Percentiles rank a stretch among this genome's conserved stretches.
phyloP scores from a whole-genome alignment of 2,888 invertebrate species.

The Erebia epiphron region DNA sequence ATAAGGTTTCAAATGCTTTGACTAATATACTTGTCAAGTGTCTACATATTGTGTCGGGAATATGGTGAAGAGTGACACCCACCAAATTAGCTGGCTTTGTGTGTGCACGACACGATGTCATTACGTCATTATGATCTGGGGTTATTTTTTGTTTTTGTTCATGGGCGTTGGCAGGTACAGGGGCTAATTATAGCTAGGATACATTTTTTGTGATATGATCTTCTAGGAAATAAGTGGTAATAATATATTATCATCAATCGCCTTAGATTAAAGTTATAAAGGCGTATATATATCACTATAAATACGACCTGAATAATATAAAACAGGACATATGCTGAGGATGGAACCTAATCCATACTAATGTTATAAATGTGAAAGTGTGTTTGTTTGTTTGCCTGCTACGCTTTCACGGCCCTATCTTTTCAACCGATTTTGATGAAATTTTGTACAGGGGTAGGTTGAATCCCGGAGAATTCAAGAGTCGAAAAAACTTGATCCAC shows the following conservation, averaged over 20 bases:
- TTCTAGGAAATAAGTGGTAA: conserved; percentile 23
- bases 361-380: too few species aligned
- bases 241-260: conserved; percentile 1
- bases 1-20: conserved; percentile 20
- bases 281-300: neutral
- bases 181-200: conserved; percentile 27
- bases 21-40: neutral
- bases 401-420: too few species aligned
- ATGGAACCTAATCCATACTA: too few species aligned
- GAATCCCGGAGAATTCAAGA: too few species aligned
- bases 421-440: too few species aligned
- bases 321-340: neutral
- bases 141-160: conserved; percentile 27
- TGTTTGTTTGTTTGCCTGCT: too few species aligned
- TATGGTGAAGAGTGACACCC: conserved; percentile 35
- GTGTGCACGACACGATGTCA: conserved; percentile 31
- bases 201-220: conserved; percentile 21
- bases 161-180: conserved; percentile 21
- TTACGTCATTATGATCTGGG: conserved; percentile 32
- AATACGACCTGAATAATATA: neutral
- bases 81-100: conserved; percentile 36
- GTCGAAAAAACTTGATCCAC: too few species aligned
- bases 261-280: neutral
- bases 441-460: too few species aligned
- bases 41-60: conserved; percentile 21